A percentile compares a stretch with the other conserved stretches of the same genome.
These are phyloP conservation scores for Empidonax traillii DNA, from an alignment of 2,113 vertebrate genomes.

Conservation along the genomic window DNA sequence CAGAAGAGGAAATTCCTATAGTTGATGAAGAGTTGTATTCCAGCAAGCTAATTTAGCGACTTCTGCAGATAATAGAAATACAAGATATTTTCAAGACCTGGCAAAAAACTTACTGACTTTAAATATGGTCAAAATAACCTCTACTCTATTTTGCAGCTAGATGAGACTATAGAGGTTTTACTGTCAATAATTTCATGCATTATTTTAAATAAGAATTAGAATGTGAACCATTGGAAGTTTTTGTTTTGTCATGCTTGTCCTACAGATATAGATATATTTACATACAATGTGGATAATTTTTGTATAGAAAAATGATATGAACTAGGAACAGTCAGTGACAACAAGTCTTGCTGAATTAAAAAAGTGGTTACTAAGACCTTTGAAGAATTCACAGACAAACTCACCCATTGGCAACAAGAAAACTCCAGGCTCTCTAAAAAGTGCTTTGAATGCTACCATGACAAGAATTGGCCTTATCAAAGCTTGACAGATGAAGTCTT, in stretches of 20 bases:
- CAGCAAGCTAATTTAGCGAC: neutral
- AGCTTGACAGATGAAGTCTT: neutral
- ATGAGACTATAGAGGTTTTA: neutral
- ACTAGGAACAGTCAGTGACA: neutral
- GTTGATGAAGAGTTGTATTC: neutral
- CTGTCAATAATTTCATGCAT: neutral
- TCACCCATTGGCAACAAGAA: neutral
- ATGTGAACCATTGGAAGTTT: neutral
- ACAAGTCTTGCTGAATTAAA: neutral
- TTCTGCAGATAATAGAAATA: neutral
- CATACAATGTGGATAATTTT: neutral
- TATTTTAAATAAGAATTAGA: neutral
- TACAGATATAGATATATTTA: neutral
- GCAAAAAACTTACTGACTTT: neutral
- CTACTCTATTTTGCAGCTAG: neutral
- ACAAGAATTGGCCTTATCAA: neutral
- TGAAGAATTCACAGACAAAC: neutral
- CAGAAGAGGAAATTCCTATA: neutral
- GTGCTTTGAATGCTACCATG: neutral
- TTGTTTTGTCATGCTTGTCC: neutral
- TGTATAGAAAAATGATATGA: neutral
- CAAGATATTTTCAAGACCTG: neutral
- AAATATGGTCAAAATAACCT: neutral
- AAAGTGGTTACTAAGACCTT: neutral
- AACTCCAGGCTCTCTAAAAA: neutral